Conservation (phyloP, 1,140 invertebrate species). For the Macrotrachela quadricornifera region DNA sequence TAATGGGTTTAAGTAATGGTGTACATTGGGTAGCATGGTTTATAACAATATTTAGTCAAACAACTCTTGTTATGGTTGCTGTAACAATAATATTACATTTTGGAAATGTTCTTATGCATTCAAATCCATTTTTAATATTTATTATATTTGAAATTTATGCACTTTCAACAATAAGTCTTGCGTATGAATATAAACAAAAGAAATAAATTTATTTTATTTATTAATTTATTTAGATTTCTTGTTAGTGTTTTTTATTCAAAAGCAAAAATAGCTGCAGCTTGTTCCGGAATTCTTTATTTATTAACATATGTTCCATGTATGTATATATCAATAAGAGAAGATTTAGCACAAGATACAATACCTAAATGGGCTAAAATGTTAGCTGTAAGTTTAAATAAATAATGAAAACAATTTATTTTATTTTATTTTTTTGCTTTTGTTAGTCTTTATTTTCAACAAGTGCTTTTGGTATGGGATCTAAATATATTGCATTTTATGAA, state of each 20-base stretch:
- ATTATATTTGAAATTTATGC: slow-evolving; percentile 21
- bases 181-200: slow-evolving; percentile 18
- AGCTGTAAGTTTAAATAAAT: slow-evolving; percentile 13
- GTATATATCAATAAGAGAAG: slow-evolving; percentile 14
- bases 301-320: slow-evolving; percentile 23
- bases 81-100: slow-evolving; percentile 25
- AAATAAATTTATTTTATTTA: neutral
- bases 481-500: slow-evolving; percentile 25
- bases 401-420: too few species aligned
- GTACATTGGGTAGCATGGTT: slow-evolving; percentile 44
- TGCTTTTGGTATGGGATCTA: slow-evolving; percentile 21
- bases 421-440: too few species aligned
- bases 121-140: slow-evolving; percentile 21
- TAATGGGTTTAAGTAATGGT: slow-evolving; percentile 39
- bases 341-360: slow-evolving; percentile 17
- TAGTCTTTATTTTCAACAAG: slow-evolving; percentile 19
- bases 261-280: slow-evolving; percentile 20
- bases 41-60: slow-evolving; percentile 31
- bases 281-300: slow-evolving; percentile 24
- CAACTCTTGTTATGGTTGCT: slow-evolving; percentile 29
- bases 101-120: too few species aligned
- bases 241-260: slow-evolving; percentile 20
- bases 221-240: slow-evolving; percentile 14
- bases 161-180: slow-evolving; percentile 25
- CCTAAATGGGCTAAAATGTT: slow-evolving; percentile 16